Evolutionary conservation across 2,113 vertebrate genomes (phyloP).

Genomic region (Pantherophis guttatus): DNA sequence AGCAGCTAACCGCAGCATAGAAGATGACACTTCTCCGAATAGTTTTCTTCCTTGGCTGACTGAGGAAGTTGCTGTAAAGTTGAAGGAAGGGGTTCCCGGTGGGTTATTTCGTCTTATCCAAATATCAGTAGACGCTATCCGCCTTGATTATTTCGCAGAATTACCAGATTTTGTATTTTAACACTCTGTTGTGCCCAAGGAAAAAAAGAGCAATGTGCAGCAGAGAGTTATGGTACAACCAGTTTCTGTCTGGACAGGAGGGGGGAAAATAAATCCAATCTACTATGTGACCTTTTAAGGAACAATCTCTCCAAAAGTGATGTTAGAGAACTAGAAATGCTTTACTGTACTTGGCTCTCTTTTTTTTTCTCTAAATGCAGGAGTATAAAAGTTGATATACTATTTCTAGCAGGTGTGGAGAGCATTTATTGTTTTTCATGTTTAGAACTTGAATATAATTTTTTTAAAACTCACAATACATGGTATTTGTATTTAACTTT

Average conservation of each 20-base stretch:
- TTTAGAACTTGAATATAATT: neutral
- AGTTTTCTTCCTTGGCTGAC: neutral
- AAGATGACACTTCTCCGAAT: too few relatives aligned
- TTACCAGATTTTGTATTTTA: neutral
- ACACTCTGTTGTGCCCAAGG: neutral
- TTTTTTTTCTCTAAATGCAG: neutral
- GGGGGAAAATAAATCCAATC: neutral
- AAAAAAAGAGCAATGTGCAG: neutral
- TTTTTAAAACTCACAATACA: neutral
- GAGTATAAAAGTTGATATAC: neutral
- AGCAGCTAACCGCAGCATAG: neutral
- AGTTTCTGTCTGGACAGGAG: neutral
- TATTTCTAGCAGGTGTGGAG: neutral
- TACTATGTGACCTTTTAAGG: neutral
- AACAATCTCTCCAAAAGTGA: neutral
- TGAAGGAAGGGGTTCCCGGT: neutral
- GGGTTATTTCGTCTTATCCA: neutral
- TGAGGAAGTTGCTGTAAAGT: neutral
- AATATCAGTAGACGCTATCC: neutral
- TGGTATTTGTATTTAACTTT: neutral
- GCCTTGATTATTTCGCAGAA: neutral
- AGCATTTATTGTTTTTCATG: slow-evolving; percentile 2
- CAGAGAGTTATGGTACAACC: neutral
- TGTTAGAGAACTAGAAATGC: slow-evolving; percentile 1
- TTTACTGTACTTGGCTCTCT: slow-evolving; percentile 5